A percentile compares a stretch with the other conserved stretches of the same genome.
Evolutionary conservation across 37 sponge, comb jelly and placozoan species (phyloP).

Genomic region (Eunapius fragilis): DNA sequence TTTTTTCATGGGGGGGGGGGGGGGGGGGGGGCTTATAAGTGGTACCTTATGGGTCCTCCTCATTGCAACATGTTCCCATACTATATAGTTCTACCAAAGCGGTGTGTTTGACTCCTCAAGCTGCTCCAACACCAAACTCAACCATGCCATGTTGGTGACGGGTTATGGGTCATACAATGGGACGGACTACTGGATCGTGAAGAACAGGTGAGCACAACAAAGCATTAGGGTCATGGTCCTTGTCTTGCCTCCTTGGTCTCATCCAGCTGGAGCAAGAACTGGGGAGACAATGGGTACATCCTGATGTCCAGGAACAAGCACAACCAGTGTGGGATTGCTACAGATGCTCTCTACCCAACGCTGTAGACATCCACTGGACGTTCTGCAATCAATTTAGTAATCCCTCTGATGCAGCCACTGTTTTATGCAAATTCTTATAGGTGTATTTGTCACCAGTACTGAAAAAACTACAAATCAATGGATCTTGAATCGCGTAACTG

Average conservation of each 20-base stretch:
- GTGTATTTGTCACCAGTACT: no score
- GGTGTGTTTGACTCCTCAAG: slow-evolving; percentile 14
- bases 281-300: slow-evolving; percentile 68
- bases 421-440: no score
- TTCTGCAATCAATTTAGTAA: no score
- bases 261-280: slow-evolving; percentile 6
- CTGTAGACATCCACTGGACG: not conserved
- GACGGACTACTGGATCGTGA: slow-evolving; percentile 52
- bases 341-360: slow-evolving; percentile 57
- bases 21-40: no score
- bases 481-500: no score
- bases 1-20: no score
- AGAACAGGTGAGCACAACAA: slow-evolving; percentile 32
- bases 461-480: no score
- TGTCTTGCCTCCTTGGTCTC: not conserved
- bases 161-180: slow-evolving; percentile 46
- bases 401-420: no score
- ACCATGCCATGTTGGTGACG: slow-evolving; percentile 51
- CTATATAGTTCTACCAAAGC: slow-evolving; percentile 18
- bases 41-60: no score
- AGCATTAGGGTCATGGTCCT: not conserved
- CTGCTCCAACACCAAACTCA: slow-evolving; percentile 28
- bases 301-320: slow-evolving; percentile 54
- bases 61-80: not conserved
- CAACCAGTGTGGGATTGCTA: slow-evolving; percentile 69